Conservation (phyloP, 2,113 vertebrate genomes). For the Oreochromis niloticus region DNA sequence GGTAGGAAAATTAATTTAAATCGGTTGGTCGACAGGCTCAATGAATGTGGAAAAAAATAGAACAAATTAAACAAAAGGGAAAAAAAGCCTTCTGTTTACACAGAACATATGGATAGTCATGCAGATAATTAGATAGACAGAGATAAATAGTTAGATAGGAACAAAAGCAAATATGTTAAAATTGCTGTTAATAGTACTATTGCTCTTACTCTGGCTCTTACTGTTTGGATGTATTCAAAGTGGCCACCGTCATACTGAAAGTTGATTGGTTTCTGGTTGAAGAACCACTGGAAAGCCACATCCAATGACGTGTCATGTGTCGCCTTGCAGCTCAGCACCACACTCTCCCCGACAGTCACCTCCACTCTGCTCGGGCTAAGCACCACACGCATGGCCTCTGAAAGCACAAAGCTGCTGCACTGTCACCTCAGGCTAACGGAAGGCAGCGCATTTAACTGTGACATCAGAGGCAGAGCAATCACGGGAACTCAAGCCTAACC, state of each 20-base stretch:
- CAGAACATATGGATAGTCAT: background rate
- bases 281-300: conserved; percentile 87
- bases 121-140: background rate
- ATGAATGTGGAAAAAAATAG: background rate
- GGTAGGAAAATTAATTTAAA: background rate
- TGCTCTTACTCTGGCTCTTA: conserved; percentile 76
- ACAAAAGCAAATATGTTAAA: background rate
- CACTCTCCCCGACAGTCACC: conserved; percentile 91
- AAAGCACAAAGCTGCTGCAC: conserved; percentile 62
- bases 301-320: conserved; percentile 85
- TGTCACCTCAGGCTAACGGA: conserved; percentile 60
- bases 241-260: conserved; percentile 88
- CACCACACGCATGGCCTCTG: conserved; percentile 92
- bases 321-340: conserved; percentile 92
- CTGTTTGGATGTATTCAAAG: conserved; percentile 93
- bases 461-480: background rate
- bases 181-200: background rate
- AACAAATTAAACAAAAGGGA: background rate
- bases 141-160: background rate
- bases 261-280: conserved; percentile 84
- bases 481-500: background rate
- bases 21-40: background rate
- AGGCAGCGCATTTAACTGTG: conserved; percentile 10
- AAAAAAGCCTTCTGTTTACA: background rate
- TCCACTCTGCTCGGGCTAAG: conserved; percentile 85